phyloP scores from a whole-genome alignment of 2,113 vertebrate species.

The Elgaria multicarinata region DNA sequence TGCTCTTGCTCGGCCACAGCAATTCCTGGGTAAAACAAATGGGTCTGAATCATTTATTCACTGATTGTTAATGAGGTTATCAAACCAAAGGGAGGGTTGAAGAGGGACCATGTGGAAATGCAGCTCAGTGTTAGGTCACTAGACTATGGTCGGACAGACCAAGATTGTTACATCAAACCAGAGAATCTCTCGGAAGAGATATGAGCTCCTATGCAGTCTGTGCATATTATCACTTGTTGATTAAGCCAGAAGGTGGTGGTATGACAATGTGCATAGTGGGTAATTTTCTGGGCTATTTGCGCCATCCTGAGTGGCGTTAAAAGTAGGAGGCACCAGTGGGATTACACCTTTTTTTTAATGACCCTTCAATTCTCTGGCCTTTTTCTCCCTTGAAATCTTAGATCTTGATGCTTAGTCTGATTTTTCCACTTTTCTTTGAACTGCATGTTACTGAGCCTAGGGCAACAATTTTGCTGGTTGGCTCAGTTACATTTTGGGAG shows the following conservation, averaged over 20 bases:
- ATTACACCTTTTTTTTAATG: not conserved
- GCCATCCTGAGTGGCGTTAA: not conserved
- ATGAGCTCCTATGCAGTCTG: not conserved
- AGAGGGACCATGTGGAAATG: no score
- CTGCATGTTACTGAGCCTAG: not conserved
- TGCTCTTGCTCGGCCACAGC: no score
- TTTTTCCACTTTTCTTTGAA: not conserved
- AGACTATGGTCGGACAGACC: no score
- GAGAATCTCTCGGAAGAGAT: not conserved
- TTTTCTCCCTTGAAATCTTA: not conserved
- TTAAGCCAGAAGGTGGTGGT: not conserved
- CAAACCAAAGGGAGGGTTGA: no score
- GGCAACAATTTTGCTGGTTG: not conserved
- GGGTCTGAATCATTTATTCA: no score
- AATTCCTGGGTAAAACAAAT: no score
- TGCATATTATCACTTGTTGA: not conserved
- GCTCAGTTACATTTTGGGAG: not conserved
- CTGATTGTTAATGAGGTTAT: no score
- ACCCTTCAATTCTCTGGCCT: not conserved
- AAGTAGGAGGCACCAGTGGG: not conserved
- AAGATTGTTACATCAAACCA: no score
- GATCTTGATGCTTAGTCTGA: not conserved
- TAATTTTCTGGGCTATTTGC: no score
- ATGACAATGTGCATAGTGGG: not conserved
- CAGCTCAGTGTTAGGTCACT: no score